Evolutionary conservation across 2,113 vertebrate genomes (phyloP).

Genomic region (Pluvianellus socialis): DNA sequence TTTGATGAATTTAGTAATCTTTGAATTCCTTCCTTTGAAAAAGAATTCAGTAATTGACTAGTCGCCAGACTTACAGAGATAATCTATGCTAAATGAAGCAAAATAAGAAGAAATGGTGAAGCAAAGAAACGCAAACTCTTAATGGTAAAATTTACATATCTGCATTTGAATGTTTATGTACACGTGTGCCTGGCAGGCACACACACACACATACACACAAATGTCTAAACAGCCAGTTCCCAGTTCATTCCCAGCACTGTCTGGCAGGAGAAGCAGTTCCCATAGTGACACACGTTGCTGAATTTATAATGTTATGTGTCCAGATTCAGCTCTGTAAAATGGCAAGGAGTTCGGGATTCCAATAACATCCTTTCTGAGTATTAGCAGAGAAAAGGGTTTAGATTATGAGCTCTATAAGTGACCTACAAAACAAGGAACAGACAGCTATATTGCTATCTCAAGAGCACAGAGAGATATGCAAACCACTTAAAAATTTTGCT

Average conservation of each 20-base stretch:
- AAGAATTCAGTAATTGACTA: constrained; percentile 15
- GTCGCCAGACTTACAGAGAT: not conserved
- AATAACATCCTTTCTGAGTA: not conserved
- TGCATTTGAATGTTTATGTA: not conserved
- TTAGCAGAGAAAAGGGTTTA: not conserved
- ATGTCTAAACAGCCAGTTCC: not conserved
- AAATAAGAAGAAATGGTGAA: constrained; percentile 12
- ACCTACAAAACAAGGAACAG: not conserved
- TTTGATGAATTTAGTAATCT: constrained; percentile 26
- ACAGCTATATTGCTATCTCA: not conserved
- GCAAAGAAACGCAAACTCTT: not conserved
- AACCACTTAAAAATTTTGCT: not conserved
- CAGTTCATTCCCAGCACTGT: not conserved
- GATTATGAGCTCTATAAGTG: not conserved
- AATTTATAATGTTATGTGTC: not conserved
- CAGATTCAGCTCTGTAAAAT: not conserved
- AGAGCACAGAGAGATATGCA: not conserved
- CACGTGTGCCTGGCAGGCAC: not conserved
- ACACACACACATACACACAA: not conserved
- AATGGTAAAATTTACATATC: not conserved
- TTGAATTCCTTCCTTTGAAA: not conserved
- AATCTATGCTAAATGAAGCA: constrained; percentile 16
- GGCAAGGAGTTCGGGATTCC: not conserved
- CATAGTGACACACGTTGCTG: constrained; percentile 11
- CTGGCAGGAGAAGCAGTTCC: constrained; percentile 28